A percentile compares a stretch with the other conserved stretches of the same genome.
These are phyloP conservation scores for Acanthochromis polyacanthus DNA, from an alignment of 2,113 vertebrate species.

Conservation along the genomic window DNA sequence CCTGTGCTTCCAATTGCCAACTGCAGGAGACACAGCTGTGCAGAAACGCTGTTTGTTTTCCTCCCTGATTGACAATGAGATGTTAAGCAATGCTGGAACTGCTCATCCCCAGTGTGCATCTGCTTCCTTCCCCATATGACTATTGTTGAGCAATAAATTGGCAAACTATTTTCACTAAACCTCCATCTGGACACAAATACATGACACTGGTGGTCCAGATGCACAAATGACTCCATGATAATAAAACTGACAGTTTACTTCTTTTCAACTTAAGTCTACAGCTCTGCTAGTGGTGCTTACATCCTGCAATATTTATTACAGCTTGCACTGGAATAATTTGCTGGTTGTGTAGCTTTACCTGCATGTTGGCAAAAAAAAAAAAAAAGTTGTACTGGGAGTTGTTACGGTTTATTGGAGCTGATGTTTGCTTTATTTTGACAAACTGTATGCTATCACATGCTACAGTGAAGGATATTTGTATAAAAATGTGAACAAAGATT, in stretches of 20 bases:
- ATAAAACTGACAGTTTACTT: constrained; percentile 22
- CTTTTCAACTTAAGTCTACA: not conserved
- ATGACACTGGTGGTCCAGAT: constrained; percentile 26
- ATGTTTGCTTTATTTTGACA: too few species aligned
- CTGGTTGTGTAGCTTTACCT: too few species aligned
- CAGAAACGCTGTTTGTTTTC: constrained; percentile 18
- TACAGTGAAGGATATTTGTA: too few species aligned
- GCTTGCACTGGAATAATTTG: not conserved
- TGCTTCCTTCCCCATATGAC: constrained; percentile 56
- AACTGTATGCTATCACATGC: too few species aligned
- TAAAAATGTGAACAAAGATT: too few species aligned
- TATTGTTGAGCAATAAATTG: constrained; percentile 49
- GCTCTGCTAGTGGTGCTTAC: not conserved
- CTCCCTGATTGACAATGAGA: constrained; percentile 47
- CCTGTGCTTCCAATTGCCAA: constrained; percentile 9
- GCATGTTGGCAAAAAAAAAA: too few species aligned
- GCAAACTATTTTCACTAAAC: constrained; percentile 28
- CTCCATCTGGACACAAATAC: constrained; percentile 52
- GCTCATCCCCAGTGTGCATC: constrained; percentile 45
- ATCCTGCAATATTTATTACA: not conserved
- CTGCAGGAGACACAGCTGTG: constrained; percentile 56
- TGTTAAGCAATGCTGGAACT: constrained; percentile 31
- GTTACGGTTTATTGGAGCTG: too few species aligned
- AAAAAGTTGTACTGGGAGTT: too few species aligned
- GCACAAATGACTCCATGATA: constrained; percentile 7